These are phyloP conservation scores for Paratrypauchen microcephalus DNA, from an alignment of 2,797 vertebrate genomes.

Conservation along the genomic window DNA sequence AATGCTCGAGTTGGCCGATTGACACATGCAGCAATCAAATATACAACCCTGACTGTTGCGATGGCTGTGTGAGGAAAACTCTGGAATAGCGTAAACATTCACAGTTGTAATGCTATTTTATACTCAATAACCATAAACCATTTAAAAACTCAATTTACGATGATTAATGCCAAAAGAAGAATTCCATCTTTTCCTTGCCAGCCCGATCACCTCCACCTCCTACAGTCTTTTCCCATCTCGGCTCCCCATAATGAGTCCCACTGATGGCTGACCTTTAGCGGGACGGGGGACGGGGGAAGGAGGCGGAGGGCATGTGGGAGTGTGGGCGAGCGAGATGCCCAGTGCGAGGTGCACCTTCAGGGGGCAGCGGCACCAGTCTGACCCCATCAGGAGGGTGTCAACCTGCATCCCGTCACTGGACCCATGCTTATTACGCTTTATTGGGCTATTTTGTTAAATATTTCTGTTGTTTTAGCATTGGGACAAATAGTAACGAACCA, in stretches of 20 bases:
- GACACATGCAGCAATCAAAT: too few species aligned
- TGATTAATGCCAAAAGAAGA: neutral
- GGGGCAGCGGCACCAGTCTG: slow-evolving; percentile 26
- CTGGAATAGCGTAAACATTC: too few species aligned
- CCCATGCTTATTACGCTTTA: too few species aligned
- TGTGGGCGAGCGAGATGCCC: slow-evolving; percentile 10
- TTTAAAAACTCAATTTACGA: neutral
- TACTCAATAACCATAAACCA: neutral
- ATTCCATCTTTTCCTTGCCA: neutral
- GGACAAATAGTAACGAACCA: too few species aligned
- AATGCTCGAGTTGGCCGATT: too few species aligned
- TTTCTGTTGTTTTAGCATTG: neutral
- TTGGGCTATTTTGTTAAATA: neutral
- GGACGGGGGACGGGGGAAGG: slow-evolving; percentile 23
- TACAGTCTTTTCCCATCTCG: slow-evolving; percentile 47
- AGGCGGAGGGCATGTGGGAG: neutral
- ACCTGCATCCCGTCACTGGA: slow-evolving; percentile 35
- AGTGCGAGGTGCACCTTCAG: slow-evolving; percentile 25
- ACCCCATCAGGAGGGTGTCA: slow-evolving; percentile 53
- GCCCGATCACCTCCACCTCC: neutral
- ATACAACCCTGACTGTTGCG: too few species aligned
- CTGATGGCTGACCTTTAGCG: slow-evolving; percentile 76
- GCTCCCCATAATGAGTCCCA: slow-evolving; percentile 70
- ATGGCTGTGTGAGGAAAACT: too few species aligned
- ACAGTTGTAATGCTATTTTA: neutral